Evolutionary conservation across 2,888 invertebrate genomes (phyloP).

Genomic region (Eulithis prunata): DNA sequence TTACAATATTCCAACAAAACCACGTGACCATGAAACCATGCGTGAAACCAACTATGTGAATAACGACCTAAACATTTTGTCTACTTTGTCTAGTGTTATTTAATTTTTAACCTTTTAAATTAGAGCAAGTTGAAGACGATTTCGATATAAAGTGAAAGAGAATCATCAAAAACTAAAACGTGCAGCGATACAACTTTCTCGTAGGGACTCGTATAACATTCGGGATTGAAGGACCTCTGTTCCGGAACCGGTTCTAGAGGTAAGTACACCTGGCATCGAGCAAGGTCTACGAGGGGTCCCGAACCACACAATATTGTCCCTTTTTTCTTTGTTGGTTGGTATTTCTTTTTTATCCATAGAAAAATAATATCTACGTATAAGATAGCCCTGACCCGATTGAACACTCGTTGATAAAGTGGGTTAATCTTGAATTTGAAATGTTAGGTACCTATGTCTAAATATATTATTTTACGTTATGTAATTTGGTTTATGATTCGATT

Average conservation of each 20-base stretch:
- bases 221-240: not conserved
- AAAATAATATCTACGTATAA: not conserved
- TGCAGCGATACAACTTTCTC: not conserved
- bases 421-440: constrained; percentile 1
- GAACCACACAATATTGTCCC: not conserved
- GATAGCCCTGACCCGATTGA: constrained; percentile 3
- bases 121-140: too few relatives aligned
- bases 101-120: too few relatives aligned
- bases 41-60: too few relatives aligned
- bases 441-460: not conserved
- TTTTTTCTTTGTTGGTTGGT: not conserved
- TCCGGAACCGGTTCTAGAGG: constrained; percentile 5
- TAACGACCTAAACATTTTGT: too few relatives aligned
- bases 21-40: too few relatives aligned
- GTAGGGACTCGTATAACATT: not conserved
- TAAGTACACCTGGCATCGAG: constrained; percentile 13
- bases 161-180: too few relatives aligned
- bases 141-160: too few relatives aligned
- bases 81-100: too few relatives aligned
- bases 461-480: too few relatives aligned
- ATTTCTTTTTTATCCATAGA: too few relatives aligned
- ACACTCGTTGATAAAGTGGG: not conserved
- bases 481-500: too few relatives aligned
- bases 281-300: constrained; percentile 11
- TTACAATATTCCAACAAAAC: too few relatives aligned